phyloP scores from a whole-genome alignment of 2,888 invertebrate species.

The Agrotis puta region DNA sequence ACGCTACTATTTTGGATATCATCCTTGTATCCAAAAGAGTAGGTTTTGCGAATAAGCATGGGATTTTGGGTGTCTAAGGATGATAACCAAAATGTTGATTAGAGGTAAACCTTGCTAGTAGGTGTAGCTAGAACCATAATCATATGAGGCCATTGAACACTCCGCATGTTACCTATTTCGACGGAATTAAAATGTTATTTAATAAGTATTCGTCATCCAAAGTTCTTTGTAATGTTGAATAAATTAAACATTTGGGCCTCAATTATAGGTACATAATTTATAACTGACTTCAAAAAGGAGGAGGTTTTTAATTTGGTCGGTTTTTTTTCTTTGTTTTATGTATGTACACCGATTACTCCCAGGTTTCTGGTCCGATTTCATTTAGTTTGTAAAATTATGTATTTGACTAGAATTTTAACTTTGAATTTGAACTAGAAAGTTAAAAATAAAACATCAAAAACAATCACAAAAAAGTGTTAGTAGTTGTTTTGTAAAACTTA shows the following conservation, averaged over 20 bases:
- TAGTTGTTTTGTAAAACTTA: no score
- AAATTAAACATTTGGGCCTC: background rate
- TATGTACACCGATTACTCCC: no score
- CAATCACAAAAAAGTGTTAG: no score
- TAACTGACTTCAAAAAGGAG: no score
- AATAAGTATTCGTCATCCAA: background rate
- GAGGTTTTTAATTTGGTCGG: no score
- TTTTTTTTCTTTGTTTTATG: no score
- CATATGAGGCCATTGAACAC: background rate
- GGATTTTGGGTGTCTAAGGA: conserved; percentile 3
- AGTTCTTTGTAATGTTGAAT: background rate
- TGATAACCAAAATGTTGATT: background rate
- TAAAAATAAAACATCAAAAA: no score
- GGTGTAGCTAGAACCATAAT: background rate
- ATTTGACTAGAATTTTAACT: no score
- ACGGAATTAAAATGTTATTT: background rate
- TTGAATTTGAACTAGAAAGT: no score
- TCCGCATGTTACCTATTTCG: background rate
- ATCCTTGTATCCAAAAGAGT: conserved; percentile 10
- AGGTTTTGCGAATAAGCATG: background rate
- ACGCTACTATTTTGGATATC: conserved; percentile 1
- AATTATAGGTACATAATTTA: background rate
- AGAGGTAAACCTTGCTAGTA: background rate
- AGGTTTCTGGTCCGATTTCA: no score
- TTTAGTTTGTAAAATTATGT: no score